These are phyloP conservation scores for Pangasius macronema DNA, from an alignment of 2,797 vertebrate genomes.

Conservation along the genomic window DNA sequence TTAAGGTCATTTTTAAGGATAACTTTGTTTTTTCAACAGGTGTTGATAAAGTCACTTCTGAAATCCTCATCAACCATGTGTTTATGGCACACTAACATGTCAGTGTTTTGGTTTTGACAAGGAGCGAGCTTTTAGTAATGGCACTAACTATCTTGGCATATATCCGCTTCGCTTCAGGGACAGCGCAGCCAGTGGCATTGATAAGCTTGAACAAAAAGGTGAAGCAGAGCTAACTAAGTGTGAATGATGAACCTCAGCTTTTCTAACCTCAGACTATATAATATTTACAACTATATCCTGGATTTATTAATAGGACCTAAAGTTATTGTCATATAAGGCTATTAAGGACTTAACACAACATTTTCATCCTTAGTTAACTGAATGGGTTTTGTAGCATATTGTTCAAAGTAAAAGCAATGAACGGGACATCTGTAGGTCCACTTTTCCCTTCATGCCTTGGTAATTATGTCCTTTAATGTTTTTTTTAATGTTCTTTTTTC, in stretches of 20 bases:
- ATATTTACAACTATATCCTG: background rate
- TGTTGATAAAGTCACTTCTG: conserved; percentile 17
- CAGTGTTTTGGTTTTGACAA: conserved; percentile 19
- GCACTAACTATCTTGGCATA: conserved; percentile 14
- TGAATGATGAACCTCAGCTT: background rate
- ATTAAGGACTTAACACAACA: background rate
- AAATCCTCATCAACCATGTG: conserved; percentile 23
- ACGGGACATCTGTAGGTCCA: background rate
- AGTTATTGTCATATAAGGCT: background rate
- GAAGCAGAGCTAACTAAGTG: background rate
- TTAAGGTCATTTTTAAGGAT: background rate
- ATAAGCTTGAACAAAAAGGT: conserved; percentile 5
- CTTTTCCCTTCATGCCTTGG: background rate
- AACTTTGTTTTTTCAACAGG: background rate
- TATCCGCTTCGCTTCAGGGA: conserved; percentile 25
- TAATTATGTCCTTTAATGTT: background rate
- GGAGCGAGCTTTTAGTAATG: conserved; percentile 8
- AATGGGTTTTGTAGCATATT: background rate
- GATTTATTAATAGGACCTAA: background rate
- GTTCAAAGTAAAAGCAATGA: background rate
- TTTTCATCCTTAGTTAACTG: background rate
- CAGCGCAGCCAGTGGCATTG: conserved; percentile 13
- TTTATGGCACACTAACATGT: background rate
- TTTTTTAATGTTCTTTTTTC: background rate
- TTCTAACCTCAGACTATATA: background rate